Base-by-base conservation (phyloP, 2,888 invertebrate genomes). In the Dioctria linearis region DNA sequence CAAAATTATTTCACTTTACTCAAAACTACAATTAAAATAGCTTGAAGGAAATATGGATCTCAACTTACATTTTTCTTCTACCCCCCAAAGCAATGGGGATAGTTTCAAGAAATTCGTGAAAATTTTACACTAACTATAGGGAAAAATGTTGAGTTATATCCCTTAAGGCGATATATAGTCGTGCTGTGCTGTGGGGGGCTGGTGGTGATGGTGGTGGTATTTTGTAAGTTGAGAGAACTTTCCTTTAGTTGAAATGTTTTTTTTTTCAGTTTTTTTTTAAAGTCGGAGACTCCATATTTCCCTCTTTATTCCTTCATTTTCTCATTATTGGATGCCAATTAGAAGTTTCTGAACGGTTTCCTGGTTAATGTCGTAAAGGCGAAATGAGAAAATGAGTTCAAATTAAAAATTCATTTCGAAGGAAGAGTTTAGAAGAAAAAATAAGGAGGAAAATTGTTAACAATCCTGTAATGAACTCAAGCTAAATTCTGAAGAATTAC, bases 321-420 rank as follows among this genome's bases (percentile, higher is more conserved):
- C 69, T 51, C 69, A 69, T 69, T 69, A 69, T 69, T 51, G 69
- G 69, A 69, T 51, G 69, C 69, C 69, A 69, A 69, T 69, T 69
- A 69, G 69, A 51, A 69, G 51, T 69, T 69, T 51, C 46, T 51
- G 25, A 63, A 63, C 37, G 63, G 39, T 37, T 54, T 54, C 11
- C 54, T 11, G 11, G 54, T 8, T 37, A 39, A 63, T 25, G 63
- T 39, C 3, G 25, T 63, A 9, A 39, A 6, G 37, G 4, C 37
- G 37, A 39, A 63, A 25, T 25, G 40, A 4, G 40, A 8, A n/a
- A 13, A 13, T 63, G 11, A 63, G 25, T 63, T 63, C 5, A 39
- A 63, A 37, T 63, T 63, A 9, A 63, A 63, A 63, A 3, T 39
- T 39, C 37, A 6, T 11, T 11, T 54, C n/a, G 11, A 54, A 37